Conservation (phyloP, 2,113 vertebrate genomes). For the Hepsetus odoe region DNA sequence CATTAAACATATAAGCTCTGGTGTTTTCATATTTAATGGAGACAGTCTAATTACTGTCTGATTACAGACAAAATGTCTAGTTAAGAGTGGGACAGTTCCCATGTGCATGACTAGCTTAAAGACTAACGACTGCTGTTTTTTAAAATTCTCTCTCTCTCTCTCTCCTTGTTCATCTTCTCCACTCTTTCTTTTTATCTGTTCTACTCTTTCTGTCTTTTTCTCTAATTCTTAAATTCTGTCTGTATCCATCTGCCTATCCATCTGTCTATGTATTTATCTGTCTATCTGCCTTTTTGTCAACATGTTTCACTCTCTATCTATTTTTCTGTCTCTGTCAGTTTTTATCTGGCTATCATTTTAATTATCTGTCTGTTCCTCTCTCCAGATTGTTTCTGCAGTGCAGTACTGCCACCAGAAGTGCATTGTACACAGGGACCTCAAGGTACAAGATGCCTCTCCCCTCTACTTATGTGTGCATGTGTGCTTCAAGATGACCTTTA, state of each 20-base stretch:
- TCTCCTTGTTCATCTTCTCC: neutral
- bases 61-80: conserved; percentile 10
- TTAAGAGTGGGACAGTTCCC: conserved; percentile 21
- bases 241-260: neutral
- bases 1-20: neutral
- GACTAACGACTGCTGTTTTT: neutral
- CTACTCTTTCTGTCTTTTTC: neutral
- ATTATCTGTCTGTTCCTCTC: neutral
- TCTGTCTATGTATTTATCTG: conserved; percentile 12
- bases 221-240: neutral
- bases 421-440: conserved; percentile 91
- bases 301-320: neutral
- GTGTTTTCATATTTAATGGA: conserved; percentile 24
- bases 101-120: neutral
- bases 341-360: conserved; percentile 2
- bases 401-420: conserved; percentile 95
- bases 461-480: neutral
- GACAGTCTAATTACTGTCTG: conserved; percentile 25
- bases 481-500: neutral
- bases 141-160: neutral
- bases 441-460: conserved; percentile 76
- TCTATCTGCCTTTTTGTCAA: neutral
- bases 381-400: conserved; percentile 91
- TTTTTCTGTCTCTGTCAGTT: neutral
- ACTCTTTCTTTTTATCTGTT: conserved; percentile 8